Evolutionary conservation across 2,113 vertebrate species (phyloP), one percentile per base, ranked within the genome.

Genomic region (Xerus inauris): DNA sequence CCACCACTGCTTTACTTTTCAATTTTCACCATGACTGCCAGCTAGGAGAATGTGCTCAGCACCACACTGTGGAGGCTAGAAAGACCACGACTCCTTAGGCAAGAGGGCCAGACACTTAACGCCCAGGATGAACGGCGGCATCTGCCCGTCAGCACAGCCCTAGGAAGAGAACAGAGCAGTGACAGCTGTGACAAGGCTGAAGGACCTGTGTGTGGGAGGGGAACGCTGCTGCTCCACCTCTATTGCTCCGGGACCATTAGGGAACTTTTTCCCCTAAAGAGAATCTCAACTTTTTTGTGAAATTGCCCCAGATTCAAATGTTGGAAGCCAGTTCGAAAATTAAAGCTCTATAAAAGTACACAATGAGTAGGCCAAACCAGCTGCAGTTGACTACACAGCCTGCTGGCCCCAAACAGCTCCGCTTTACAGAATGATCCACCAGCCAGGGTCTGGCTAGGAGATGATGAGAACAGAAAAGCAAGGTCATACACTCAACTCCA

Each of bases 101-200:
- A 71, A 57, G 91, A 64, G 28, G 38, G 7, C n/a, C 32, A 19
- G 81, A 49, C 62, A 71, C 38, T 57, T 51, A 28, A 42, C 22
- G 65, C 7, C 24, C 38, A 75, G 14, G 62, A 77, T 49, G 42
- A 64, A 0, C n/a, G 72, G n/a, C 0, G 16, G 72, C 30, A 42
- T 8, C 62, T 12, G 88, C 13, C 65, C 4, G 51, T 28, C 47
- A 38, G 65, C 32, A 6, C 2, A 47, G 72, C 54, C 47, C 12
- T 20, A n/a, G 38, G 57, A n/a, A 28, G 5, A 51, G n/a, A 35
- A 17, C 0, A 54, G 71, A 6, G 12, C 1, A 7, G 42, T 0
- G 49, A 28, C 0, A 0, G 10, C 16, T 13, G 59, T 71, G 76
- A 42, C 8, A 40, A 54, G 28, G 45, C 0, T 1, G 38, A 49